Evolutionary conservation across 2,113 vertebrate genomes (phyloP), one percentile per base, ranked within the genome.

Genomic region (Oncorhynchus gorbuscha): DNA sequence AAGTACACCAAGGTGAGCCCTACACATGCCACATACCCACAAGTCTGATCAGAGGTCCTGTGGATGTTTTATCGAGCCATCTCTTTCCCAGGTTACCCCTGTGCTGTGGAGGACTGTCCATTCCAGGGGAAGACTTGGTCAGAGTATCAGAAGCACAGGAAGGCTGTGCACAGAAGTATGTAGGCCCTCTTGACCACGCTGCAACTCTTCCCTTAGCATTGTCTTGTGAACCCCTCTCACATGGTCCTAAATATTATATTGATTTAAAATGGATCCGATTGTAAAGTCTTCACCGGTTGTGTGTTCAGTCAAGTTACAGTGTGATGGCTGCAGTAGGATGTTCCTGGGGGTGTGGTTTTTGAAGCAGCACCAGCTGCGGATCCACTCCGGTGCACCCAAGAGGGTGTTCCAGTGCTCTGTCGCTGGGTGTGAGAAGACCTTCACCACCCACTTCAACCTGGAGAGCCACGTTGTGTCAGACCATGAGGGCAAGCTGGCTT

Each of bases 111-210:
- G n/a, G 69, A 5, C 3, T 70, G 69, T 26, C n/a, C 45, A 20
- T 70, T 70, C 13, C 20, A 70, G 35, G 69, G 39, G 45, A 70
- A 22, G n/a, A 70, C 69, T 20, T 70, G 69, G 69, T 48, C 69
- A 3, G 39, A 49, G 3, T 70, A 70, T 9, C 69, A 70, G 45
- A 49, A 70, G 45, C 69, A 70, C 69, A 70, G 68, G 18, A 70
- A 48, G 39, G 32, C 24, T 30, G 59, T 22, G n/a, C 68, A 70
- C 39, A 22, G 39, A 22, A 45, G 69, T 70, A 13, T 70, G 67
- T 69, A 39, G 13, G 59, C 59, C 18, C 55, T 58, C 51, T 22
- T 22, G 5, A 8, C 7, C 2, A n/a, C 11, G 2, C n/a, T 62
- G 1, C 59, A 22, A n/a, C 20, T 22, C 20, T 3, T 8, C 16